These are phyloP conservation scores for Malurus alboscapulatus DNA, from an alignment of 2,113 vertebrate species.

Conservation along the genomic window DNA sequence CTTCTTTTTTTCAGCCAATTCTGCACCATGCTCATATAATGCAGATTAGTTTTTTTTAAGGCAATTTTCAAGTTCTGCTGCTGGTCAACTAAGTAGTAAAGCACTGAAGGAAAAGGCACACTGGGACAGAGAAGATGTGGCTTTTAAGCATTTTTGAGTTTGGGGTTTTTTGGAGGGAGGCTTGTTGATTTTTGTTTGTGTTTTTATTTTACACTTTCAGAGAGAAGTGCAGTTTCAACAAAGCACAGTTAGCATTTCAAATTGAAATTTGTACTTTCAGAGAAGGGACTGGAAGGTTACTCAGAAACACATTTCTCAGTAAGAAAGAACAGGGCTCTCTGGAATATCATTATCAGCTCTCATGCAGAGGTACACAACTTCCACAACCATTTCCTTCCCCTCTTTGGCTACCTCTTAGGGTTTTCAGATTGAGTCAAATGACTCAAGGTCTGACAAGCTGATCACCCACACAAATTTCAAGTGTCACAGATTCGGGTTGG, in stretches of 20 bases:
- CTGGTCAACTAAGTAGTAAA: background rate
- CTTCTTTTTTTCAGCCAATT: background rate
- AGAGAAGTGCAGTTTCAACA: background rate
- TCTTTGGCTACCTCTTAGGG: rapidly evolving
- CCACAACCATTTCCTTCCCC: rapidly evolving
- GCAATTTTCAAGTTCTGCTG: background rate
- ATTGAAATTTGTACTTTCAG: background rate
- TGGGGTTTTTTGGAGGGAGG: background rate
- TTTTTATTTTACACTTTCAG: background rate
- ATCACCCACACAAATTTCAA: background rate
- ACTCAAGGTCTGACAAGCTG: background rate
- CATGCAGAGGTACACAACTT: rapidly evolving
- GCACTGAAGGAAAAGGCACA: background rate
- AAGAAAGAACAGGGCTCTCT: background rate
- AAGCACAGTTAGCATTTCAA: background rate
- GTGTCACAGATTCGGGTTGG: rapidly evolving
- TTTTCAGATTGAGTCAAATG: background rate
- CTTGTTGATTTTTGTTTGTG: background rate
- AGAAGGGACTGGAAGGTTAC: background rate
- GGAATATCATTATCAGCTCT: background rate
- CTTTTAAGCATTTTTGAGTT: background rate
- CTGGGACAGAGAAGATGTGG: background rate
- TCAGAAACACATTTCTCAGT: background rate
- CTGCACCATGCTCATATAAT: background rate
- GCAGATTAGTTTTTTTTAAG: background rate